A percentile compares a stretch with the other conserved stretches of the same genome.
Evolutionary conservation across 2,113 vertebrate species (phyloP).

Genomic region (Myiopsitta monachus): DNA sequence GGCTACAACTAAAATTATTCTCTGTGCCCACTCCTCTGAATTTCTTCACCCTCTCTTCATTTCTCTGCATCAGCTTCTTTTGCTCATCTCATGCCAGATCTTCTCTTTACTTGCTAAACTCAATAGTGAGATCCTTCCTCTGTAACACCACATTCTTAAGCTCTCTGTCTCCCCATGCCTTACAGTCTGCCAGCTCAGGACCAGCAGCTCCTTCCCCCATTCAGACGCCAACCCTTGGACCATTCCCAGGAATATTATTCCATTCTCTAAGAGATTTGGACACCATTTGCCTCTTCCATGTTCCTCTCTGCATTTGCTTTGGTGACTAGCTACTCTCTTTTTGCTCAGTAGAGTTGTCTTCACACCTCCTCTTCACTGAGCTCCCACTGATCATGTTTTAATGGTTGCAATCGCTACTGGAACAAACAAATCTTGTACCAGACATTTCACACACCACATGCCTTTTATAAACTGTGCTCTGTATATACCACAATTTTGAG

Average conservation of each 20-base stretch:
- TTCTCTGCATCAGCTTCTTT: neutral
- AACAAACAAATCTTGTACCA: neutral
- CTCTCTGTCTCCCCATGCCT: neutral
- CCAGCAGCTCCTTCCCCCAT: neutral
- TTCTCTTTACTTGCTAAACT: neutral
- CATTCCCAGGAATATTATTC: neutral
- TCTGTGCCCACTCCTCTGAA: neutral
- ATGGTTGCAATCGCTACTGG: neutral
- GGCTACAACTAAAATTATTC: constrained; percentile 15
- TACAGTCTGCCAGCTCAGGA: constrained; percentile 4
- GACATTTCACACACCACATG: neutral
- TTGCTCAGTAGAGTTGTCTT: constrained; percentile 1
- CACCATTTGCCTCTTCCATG: neutral
- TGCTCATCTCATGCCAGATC: neutral
- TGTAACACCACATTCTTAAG: neutral
- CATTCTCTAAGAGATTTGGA: neutral
- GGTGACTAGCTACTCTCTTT: constrained; percentile 7
- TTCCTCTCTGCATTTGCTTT: neutral
- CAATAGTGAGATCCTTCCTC: neutral
- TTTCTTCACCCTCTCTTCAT: neutral
- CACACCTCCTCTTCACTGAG: constrained; percentile 49
- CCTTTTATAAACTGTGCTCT: neutral
- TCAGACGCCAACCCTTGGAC: neutral
- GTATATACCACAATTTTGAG: neutral
- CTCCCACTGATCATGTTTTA: constrained; percentile 26